Percentiles rank a stretch among this genome's conserved stretches.
These are phyloP conservation scores for Agrotis clavis DNA, from an alignment of 2,888 invertebrate genomes.

Conservation along the genomic window DNA sequence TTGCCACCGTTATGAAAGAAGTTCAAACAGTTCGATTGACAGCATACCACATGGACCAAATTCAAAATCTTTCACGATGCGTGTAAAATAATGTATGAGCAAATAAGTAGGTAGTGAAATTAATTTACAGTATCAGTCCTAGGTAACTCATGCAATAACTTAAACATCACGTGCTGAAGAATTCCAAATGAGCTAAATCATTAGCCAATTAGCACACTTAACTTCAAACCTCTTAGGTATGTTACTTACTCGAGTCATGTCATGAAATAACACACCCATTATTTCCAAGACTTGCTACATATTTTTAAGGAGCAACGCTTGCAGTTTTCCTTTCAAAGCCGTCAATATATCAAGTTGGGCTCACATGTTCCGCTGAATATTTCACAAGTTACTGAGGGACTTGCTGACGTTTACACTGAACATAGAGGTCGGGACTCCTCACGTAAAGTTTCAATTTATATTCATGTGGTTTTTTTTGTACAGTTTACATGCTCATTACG, in stretches of 20 bases:
- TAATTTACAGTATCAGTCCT: no score
- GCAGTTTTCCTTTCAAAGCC: constrained; percentile 24
- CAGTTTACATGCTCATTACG: no score
- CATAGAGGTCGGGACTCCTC: no score
- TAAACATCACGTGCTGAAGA: not conserved
- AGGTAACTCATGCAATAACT: not conserved
- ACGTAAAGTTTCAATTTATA: no score
- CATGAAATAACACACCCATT: constrained; percentile 5
- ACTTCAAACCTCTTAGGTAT: no score
- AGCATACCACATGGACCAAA: not conserved
- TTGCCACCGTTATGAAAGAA: no score
- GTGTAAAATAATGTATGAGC: not conserved
- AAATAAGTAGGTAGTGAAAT: no score
- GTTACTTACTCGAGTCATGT: no score
- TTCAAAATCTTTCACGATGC: not conserved
- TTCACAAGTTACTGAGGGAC: constrained; percentile 25
- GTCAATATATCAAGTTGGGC: constrained; percentile 41
- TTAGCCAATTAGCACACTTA: not conserved
- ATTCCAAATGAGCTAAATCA: not conserved
- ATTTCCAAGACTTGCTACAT: constrained; percentile 32
- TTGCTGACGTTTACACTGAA: not conserved
- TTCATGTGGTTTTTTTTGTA: no score
- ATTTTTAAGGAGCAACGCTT: constrained; percentile 38
- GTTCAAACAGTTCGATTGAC: not conserved
- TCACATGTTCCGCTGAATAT: constrained; percentile 19